A percentile compares a stretch with the other conserved stretches of the same genome.
Evolutionary conservation across 2,113 vertebrate species (phyloP).

Genomic region (Promerops cafer): DNA sequence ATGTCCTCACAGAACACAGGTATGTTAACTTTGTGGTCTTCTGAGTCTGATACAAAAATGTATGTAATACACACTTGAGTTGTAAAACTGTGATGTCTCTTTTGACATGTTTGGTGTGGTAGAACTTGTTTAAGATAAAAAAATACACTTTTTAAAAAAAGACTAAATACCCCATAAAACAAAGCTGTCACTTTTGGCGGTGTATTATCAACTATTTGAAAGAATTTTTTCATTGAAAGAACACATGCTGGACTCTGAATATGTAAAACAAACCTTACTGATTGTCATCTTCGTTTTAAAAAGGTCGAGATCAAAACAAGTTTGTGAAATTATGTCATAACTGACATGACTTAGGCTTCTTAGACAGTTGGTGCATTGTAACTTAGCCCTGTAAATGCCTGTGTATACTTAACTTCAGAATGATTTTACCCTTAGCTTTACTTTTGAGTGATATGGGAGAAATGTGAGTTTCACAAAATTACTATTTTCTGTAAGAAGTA

Average conservation of each 20-base stretch:
- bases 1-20: constrained; percentile 92
- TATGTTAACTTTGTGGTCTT: constrained; percentile 31
- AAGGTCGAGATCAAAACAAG: neutral
- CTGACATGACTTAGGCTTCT: neutral
- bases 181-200: neutral
- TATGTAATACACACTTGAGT: neutral
- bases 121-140: neutral
- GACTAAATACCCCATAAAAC: neutral
- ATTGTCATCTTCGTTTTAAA: neutral
- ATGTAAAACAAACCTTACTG: neutral
- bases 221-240: neutral
- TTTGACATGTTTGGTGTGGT: neutral
- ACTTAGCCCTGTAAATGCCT: neutral
- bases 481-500: neutral
- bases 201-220: neutral
- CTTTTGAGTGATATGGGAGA: neutral
- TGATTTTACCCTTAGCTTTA: neutral
- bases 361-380: neutral
- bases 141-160: neutral
- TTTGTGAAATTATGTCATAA: neutral
- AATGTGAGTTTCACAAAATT: neutral
- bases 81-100: neutral
- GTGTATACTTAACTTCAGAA: neutral
- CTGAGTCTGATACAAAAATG: neutral
- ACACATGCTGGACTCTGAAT: neutral